A percentile compares a stretch with the other conserved stretches of the same genome.
These are phyloP conservation scores for Notechis scutatus DNA, from an alignment of 2,113 vertebrate genomes.

Conservation along the genomic window DNA sequence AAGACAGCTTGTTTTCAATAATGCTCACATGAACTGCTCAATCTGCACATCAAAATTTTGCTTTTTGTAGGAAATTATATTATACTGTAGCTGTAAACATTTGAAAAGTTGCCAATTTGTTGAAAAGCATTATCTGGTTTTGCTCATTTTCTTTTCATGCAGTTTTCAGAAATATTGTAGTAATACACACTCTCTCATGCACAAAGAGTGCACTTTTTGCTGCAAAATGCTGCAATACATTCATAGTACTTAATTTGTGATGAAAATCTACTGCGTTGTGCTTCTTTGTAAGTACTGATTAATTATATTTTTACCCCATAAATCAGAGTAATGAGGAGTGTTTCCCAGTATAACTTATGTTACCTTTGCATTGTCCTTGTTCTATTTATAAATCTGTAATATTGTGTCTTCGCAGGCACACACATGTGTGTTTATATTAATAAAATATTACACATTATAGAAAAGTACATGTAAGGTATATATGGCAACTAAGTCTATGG, in stretches of 20 bases:
- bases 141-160: constrained; percentile 28
- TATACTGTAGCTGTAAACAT: constrained; percentile 40
- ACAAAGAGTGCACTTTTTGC: neutral
- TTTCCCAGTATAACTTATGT: constrained; percentile 67
- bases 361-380: constrained; percentile 67
- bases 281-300: constrained; percentile 79
- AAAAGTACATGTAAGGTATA: constrained; percentile 70
- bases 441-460: constrained; percentile 63
- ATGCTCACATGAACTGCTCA: neutral
- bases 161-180: constrained; percentile 41
- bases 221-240: constrained; percentile 26
- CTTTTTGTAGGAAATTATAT: constrained; percentile 36
- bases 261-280: constrained; percentile 65
- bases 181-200: neutral
- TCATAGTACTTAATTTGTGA: constrained; percentile 65
- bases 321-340: constrained; percentile 76
- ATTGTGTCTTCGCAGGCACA: neutral
- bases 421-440: constrained; percentile 48
- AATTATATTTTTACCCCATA: constrained; percentile 75
- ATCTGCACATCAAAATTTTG: neutral
- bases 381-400: constrained; percentile 66
- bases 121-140: constrained; percentile 39
- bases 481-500: constrained; percentile 69
- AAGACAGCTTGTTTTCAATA: constrained; percentile 14
- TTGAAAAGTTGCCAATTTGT: constrained; percentile 50